These are phyloP conservation scores for Polyploca ridens DNA, from an alignment of 2,888 invertebrate genomes.

Conservation along the genomic window DNA sequence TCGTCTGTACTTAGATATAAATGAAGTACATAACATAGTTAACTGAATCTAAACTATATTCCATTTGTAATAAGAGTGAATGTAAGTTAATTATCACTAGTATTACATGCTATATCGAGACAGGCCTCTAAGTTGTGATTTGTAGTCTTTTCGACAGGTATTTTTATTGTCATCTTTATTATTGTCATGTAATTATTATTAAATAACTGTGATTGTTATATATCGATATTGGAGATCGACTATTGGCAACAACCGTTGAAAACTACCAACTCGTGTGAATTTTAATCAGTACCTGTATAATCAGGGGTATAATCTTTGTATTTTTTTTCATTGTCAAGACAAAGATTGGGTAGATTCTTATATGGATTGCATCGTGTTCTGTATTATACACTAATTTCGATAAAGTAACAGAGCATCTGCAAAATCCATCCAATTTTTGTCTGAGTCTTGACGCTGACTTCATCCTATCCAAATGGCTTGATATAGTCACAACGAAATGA, in stretches of 20 bases:
- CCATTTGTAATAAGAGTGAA: constrained; percentile 73
- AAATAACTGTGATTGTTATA: constrained; percentile 71
- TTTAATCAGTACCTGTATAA: constrained; percentile 42
- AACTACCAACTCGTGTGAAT: constrained; percentile 63
- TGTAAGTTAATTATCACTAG: constrained; percentile 74
- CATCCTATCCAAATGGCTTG: constrained; percentile 6
- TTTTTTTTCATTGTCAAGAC: constrained; percentile 30
- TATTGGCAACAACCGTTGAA: constrained; percentile 59
- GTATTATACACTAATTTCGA: constrained; percentile 9
- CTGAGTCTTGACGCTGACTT: neutral
- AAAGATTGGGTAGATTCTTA: constrained; percentile 1
- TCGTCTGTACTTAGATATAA: constrained; percentile 68
- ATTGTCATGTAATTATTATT: constrained; percentile 54
- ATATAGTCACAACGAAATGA: constrained; percentile 12
- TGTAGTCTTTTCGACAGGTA: constrained; percentile 74
- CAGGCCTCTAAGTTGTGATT: constrained; percentile 76
- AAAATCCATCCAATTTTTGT: neutral
- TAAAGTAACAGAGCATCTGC: constrained; percentile 7
- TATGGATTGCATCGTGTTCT: constrained; percentile 13
- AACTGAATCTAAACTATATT: constrained; percentile 74
- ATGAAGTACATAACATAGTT: constrained; percentile 77
- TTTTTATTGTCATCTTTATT: constrained; percentile 67
- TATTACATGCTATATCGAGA: constrained; percentile 61
- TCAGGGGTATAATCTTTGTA: constrained; percentile 39
- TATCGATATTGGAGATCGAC: constrained; percentile 48